Evolutionary conservation across 2,888 invertebrate genomes (phyloP).

Genomic region (Athetis lepigone): DNA sequence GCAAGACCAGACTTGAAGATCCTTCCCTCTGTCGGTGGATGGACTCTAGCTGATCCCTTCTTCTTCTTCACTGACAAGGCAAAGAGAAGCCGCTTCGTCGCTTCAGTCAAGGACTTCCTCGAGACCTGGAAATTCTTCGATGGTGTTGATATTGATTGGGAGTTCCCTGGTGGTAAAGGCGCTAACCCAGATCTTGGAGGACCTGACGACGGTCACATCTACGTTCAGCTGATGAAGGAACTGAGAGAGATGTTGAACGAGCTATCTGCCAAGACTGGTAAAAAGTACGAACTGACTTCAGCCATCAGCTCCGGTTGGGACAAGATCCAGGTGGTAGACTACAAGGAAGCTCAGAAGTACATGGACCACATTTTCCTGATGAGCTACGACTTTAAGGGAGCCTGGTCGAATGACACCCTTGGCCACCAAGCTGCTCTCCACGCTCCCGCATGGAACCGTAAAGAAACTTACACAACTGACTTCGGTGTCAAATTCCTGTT

Average conservation of each 20-base stretch:
- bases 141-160: slow-evolving; percentile 88
- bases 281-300: slow-evolving; percentile 86
- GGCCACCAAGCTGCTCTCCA: slow-evolving; percentile 85
- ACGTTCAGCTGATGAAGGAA: slow-evolving; percentile 85
- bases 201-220: slow-evolving; percentile 83
- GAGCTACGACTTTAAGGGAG: slow-evolving; percentile 89
- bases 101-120: slow-evolving; percentile 86
- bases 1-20: slow-evolving; percentile 86
- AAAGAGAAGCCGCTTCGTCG: slow-evolving; percentile 84
- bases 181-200: slow-evolving; percentile 86
- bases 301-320: slow-evolving; percentile 89
- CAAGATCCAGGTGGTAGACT: slow-evolving; percentile 88
- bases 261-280: slow-evolving; percentile 82
- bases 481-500: slow-evolving; percentile 84
- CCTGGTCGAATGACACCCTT: slow-evolving; percentile 87
- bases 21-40: slow-evolving; percentile 86
- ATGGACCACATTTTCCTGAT: slow-evolving; percentile 89
- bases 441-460: slow-evolving; percentile 84
- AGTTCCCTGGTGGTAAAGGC: slow-evolving; percentile 88
- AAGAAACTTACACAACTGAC: slow-evolving; percentile 88
- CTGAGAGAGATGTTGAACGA: slow-evolving; percentile 85
- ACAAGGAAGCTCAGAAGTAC: slow-evolving; percentile 84
- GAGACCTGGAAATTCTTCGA: slow-evolving; percentile 89
- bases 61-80: slow-evolving; percentile 84
- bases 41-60: slow-evolving; percentile 88